Evolutionary conservation across 1,140 invertebrate genomes (phyloP).

Genomic region (Doryteuthis pealeii): DNA sequence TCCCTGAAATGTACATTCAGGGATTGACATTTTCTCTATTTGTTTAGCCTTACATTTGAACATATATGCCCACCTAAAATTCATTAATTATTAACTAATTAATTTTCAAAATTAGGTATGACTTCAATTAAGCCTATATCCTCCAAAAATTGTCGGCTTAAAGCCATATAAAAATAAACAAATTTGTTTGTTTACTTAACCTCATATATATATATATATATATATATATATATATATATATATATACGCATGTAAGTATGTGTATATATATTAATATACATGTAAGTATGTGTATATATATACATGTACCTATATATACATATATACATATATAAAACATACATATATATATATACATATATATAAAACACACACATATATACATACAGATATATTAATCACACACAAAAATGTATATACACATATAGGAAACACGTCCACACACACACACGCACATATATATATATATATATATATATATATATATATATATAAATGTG

Average conservation of each 20-base stretch:
- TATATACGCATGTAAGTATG: neutral
- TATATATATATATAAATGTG: neutral
- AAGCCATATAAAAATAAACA: no score
- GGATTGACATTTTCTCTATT: no score
- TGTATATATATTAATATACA: neutral
- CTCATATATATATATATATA: neutral
- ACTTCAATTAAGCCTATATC: neutral
- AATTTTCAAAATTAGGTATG: no score
- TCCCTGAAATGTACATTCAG: no score
- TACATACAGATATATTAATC: neutral
- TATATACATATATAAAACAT: neutral
- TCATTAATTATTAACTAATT: no score
- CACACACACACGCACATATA: neutral
- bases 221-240: constrained; percentile 1
- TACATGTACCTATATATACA: neutral
- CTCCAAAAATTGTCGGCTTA: neutral
- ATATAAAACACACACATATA: neutral
- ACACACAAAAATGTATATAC: neutral
- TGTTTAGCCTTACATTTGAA: no score
- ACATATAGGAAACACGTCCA: neutral
- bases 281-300: neutral
- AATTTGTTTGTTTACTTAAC: no score
- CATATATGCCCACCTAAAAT: no score
- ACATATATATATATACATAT: neutral
- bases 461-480: constrained; percentile 1